A percentile compares a stretch with the other conserved stretches of the same genome.
Evolutionary conservation across 2,113 vertebrate species (phyloP).

Genomic region (Macaca fascicularis): DNA sequence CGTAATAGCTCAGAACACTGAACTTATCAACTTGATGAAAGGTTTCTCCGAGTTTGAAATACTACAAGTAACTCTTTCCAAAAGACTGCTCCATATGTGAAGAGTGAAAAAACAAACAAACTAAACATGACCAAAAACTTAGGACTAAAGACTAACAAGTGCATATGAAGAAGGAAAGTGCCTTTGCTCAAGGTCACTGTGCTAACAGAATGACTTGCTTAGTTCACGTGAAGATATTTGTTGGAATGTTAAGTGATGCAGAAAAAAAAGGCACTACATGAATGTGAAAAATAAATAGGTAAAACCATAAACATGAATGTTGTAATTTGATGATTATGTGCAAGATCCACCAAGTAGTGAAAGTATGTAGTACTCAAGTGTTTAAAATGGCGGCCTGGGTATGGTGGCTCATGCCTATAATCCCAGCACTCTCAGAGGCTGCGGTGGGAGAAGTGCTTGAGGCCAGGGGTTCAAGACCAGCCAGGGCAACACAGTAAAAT

Average conservation of each 20-base stretch:
- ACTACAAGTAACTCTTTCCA: background rate
- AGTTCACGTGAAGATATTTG: background rate
- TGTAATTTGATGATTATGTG: background rate
- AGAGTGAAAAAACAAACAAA: background rate
- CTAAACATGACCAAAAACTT: background rate
- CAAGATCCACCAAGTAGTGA: background rate
- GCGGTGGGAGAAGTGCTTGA: too few relatives aligned
- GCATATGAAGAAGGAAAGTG: background rate
- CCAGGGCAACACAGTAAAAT: too few relatives aligned
- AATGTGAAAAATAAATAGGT: background rate
- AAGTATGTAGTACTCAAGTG: background rate
- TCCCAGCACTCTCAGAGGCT: too few relatives aligned
- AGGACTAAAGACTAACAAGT: background rate
- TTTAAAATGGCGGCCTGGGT: background rate
- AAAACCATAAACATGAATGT: background rate
- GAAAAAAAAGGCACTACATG: background rate
- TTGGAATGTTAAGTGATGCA: background rate
- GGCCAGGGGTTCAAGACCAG: too few relatives aligned
- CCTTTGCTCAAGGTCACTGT: background rate
- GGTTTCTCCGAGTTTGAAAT: conserved; percentile 6
- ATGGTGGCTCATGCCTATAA: too few relatives aligned
- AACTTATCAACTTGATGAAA: conserved; percentile 15
- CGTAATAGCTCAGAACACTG: background rate
- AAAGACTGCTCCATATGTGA: background rate
- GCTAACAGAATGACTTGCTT: background rate